These are phyloP conservation scores for Blastomussa wellsi DNA, from an alignment of 92 coral and sea anemone genomes.

Conservation along the genomic window DNA sequence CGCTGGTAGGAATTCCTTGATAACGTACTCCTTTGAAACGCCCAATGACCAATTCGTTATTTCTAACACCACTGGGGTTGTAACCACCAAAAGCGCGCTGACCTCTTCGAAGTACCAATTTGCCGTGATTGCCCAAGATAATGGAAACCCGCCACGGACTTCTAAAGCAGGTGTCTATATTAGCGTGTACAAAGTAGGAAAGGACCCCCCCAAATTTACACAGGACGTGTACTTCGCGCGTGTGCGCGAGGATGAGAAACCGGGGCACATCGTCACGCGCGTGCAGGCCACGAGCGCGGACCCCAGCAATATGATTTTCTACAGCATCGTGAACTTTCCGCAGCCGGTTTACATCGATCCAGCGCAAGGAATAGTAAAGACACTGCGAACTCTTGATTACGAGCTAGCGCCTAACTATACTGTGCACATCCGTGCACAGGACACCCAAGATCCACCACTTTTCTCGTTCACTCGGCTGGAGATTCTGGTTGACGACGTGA, in stretches of 20 bases:
- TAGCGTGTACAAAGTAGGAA: conserved; percentile 64
- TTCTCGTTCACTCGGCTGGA: conserved; percentile 71
- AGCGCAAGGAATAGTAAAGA: conserved; percentile 57
- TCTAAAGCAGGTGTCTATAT: conserved; percentile 67
- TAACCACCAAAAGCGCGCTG: conserved; percentile 54
- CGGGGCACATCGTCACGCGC: conserved; percentile 43
- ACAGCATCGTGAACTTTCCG: conserved; percentile 74
- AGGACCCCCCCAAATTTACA: conserved; percentile 81
- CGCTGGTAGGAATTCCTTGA: conserved; percentile 80
- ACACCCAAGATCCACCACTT: conserved; percentile 64
- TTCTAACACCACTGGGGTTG: conserved; percentile 74
- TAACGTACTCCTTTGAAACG: conserved; percentile 66
- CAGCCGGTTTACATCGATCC: conserved; percentile 68
- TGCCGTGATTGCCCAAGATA: conserved; percentile 77
- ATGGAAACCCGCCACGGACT: conserved; percentile 59
- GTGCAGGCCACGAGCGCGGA: conserved; percentile 54
- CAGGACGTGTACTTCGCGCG: conserved; percentile 64
- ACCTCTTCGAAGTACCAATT: conserved; percentile 49
- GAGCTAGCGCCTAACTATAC: conserved; percentile 83
- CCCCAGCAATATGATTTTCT: conserved; percentile 51
- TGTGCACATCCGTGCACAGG: conserved; percentile 81
- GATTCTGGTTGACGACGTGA: conserved; percentile 83
- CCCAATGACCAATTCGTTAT: conserved; percentile 63
- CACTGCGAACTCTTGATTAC: conserved; percentile 70
- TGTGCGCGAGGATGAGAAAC: conserved; percentile 65